Base-by-base conservation (phyloP, 2,888 invertebrate species). In the Chymomyza procnemis region DNA sequence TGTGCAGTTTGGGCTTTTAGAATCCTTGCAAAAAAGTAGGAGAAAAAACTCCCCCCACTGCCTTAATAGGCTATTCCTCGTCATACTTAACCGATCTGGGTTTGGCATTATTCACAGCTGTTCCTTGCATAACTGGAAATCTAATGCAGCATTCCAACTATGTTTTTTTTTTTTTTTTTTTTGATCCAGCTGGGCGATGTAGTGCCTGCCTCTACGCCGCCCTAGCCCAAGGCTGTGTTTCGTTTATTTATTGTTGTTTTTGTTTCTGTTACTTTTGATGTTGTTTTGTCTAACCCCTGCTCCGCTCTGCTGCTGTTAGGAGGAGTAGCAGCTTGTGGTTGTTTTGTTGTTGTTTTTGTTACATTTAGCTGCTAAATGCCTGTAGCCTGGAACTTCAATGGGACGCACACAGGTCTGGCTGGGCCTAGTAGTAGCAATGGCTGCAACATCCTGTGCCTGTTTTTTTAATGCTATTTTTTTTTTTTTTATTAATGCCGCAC, bases 361-460 rank as follows among this genome's bases (percentile, higher is more conserved):
- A 65, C 74, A 66, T 73, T 74, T 75, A 66, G 77, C 66, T 77
- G 78, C 64, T 55, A 66, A 74, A 74, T 78, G 74, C 76, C 71
- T 74, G 2, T 26, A 26, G 26, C 26, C 26, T 74, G 78, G 76
- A 74, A 63, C 64, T 66, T 57, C 65, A 66, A 64, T 58, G 66
- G 62, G 71, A 65, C 26, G 54, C 34, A 41, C 41, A 58, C 34
- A 41, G 34, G 34, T 41, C 34, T 12, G 30, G 30, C 30, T n/a
- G 66, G 46, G 66, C 58, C 26, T 64, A 47, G 21, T 26, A 55
- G 57, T 61, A 21, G 46, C 73, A 68, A 59, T 72, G 62, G 64
- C 78, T 71, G 74, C 75, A 75, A 75, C 76, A 74, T 78, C 78
- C 69, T 78, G 76, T 69, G 71, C 68, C 75, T 75, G 73, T 72